Conservation (phyloP, 2,888 invertebrate genomes). For the Xiphydria camelus region DNA sequence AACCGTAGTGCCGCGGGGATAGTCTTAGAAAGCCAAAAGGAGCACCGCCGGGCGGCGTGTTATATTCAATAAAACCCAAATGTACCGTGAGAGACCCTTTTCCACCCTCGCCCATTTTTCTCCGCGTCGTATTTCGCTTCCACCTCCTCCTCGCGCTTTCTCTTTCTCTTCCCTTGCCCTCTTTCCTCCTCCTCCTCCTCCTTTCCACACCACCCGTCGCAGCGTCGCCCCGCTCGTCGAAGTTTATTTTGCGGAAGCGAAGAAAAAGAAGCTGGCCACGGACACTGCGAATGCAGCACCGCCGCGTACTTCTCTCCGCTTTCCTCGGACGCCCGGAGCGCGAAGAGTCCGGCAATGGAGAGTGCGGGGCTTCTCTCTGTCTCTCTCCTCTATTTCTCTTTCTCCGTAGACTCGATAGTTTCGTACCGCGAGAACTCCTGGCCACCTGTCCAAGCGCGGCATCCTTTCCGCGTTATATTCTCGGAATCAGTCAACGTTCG, state of each 20-base stretch:
- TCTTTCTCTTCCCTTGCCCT: slow-evolving; percentile 9
- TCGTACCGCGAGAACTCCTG: too few relatives aligned
- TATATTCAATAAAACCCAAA: slow-evolving; percentile 51
- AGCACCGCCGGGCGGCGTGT: slow-evolving; percentile 24
- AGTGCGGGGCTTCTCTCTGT: too few relatives aligned
- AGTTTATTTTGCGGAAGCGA: slow-evolving; percentile 38
- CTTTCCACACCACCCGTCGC: background rate
- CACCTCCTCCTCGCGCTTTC: background rate
- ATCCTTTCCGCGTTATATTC: too few relatives aligned
- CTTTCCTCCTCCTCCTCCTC: too few relatives aligned
- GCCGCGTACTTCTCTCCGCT: slow-evolving; percentile 10
- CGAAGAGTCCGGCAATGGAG: too few relatives aligned
- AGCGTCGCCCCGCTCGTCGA: slow-evolving; percentile 32
- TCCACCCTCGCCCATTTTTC: slow-evolving; percentile 26
- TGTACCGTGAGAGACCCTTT: slow-evolving; percentile 45
- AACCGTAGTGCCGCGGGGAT: slow-evolving; percentile 33
- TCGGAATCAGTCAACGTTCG: too few relatives aligned
- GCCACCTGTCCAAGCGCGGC: too few relatives aligned
- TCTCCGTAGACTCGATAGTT: too few relatives aligned
- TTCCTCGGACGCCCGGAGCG: slow-evolving; percentile 14
- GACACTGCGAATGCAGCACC: slow-evolving; percentile 22
- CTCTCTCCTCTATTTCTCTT: too few relatives aligned
- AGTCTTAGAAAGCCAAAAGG: slow-evolving; percentile 29
- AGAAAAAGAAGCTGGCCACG: too few relatives aligned
- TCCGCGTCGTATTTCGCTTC: background rate